phyloP scores from a whole-genome alignment of 2,797 vertebrate species.

The Denticeps clupeoides region DNA sequence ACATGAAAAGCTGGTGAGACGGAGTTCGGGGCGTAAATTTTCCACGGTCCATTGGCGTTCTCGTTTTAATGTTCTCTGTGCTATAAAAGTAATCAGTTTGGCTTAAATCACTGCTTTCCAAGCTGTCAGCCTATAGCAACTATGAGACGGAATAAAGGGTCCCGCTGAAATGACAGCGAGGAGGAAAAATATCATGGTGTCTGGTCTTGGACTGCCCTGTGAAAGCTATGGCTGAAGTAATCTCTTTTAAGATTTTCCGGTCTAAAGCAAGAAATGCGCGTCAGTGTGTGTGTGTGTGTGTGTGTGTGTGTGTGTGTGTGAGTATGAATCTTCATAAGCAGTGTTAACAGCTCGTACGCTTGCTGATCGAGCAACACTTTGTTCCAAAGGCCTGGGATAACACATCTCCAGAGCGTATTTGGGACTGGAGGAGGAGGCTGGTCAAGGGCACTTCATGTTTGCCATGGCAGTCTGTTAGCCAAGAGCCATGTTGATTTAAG shows the following conservation, averaged over 20 bases:
- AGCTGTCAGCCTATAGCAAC: conserved; percentile 9
- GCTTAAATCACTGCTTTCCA: conserved; percentile 25
- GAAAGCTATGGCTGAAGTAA: not conserved
- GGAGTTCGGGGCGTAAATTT: conserved; percentile 38
- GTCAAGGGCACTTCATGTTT: conserved; percentile 18
- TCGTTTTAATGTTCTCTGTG: conserved; percentile 33
- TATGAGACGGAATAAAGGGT: not conserved
- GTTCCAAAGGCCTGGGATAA: too few relatives aligned
- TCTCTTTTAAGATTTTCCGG: not conserved
- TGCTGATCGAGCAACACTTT: not conserved
- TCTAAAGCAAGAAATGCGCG: not conserved
- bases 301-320: not conserved
- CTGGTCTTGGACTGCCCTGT: not conserved
- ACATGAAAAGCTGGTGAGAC: conserved; percentile 18
- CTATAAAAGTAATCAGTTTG: conserved; percentile 34
- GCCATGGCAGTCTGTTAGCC: conserved; percentile 13
- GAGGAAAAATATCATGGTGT: not conserved
- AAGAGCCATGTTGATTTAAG: conserved; percentile 29
- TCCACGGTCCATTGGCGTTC: conserved; percentile 37
- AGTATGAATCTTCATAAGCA: not conserved
- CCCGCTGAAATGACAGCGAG: too few relatives aligned
- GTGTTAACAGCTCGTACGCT: not conserved
- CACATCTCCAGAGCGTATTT: too few relatives aligned
- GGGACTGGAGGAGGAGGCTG: not conserved
- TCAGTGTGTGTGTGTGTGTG: not conserved